These are phyloP conservation scores for Theonella swinhoei DNA, from an alignment of 37 sponge, comb jelly and placozoan species.

Conservation along the genomic window DNA sequence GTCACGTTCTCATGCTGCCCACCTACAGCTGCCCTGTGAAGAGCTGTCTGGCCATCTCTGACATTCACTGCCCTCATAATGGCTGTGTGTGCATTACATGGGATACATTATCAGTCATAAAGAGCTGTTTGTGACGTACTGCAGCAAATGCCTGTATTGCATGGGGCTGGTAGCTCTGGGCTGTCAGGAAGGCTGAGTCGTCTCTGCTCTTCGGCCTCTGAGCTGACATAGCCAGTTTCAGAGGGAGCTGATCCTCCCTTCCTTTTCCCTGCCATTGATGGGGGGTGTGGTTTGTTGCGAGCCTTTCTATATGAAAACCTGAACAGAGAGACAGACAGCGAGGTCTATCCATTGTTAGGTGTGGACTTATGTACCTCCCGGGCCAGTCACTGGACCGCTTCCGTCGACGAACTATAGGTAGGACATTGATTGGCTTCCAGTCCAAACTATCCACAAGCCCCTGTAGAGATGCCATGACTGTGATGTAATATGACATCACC, in stretches of 20 bases:
- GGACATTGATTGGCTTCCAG: neutral
- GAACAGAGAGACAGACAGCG: neutral
- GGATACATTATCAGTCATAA: too few relatives aligned
- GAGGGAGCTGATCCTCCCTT: neutral
- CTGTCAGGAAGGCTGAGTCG: neutral
- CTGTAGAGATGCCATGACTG: neutral
- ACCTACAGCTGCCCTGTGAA: conserved; percentile 49
- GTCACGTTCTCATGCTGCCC: conserved; percentile 11
- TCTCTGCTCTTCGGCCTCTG: neutral
- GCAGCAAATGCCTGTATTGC: neutral
- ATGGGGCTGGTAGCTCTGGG: neutral
- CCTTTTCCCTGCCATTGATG: neutral
- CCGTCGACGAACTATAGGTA: too few relatives aligned
- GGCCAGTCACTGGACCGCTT: too few relatives aligned
- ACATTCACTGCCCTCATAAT: conserved; percentile 18
- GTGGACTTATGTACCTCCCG: too few relatives aligned
- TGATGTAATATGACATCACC: neutral
- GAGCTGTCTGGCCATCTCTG: conserved; percentile 19
- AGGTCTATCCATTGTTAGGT: neutral
- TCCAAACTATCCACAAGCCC: neutral
- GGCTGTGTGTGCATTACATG: conserved; percentile 23
- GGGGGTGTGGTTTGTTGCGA: neutral
- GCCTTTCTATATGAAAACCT: neutral
- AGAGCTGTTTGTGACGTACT: neutral
- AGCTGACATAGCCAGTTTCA: neutral